A percentile compares a stretch with the other conserved stretches of the same genome.
These are phyloP conservation scores for Drosophila cognata DNA, from an alignment of 2,888 invertebrate species.

Conservation along the genomic window DNA sequence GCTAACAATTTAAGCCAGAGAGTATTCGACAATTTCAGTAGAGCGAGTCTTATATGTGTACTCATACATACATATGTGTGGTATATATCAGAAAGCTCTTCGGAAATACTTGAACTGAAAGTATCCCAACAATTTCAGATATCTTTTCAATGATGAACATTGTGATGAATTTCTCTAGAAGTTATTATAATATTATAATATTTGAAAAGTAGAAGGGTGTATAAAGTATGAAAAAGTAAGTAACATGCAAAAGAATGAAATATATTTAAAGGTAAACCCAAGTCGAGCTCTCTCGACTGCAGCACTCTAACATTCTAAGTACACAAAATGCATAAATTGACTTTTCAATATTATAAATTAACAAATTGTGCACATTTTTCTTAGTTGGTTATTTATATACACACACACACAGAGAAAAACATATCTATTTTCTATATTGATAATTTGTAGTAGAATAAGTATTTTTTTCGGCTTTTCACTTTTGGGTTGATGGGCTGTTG, in stretches of 20 bases:
- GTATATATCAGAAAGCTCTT: background rate
- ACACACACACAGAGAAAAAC: background rate
- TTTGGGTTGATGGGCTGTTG: slow-evolving; percentile 66
- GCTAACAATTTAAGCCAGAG: slow-evolving; percentile 4
- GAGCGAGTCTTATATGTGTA: background rate
- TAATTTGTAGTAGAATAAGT: slow-evolving; percentile 10
- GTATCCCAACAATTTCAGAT: background rate
- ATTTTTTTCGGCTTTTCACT: slow-evolving; percentile 22
- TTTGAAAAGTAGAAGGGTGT: background rate
- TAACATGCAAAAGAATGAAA: background rate
- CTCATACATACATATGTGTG: background rate
- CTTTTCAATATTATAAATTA: background rate
- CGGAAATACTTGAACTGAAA: background rate
- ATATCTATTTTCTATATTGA: slow-evolving; percentile 4
- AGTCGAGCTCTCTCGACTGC: background rate
- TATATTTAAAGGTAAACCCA: background rate
- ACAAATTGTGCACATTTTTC: background rate
- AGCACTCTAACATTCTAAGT: background rate
- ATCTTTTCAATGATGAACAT: background rate
- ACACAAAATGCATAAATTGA: background rate
- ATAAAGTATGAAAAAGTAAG: no score
- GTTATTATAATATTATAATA: background rate
- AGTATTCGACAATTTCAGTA: slow-evolving; percentile 27
- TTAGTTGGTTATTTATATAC: slow-evolving; percentile 23
- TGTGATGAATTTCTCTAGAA: background rate